phyloP scores from a whole-genome alignment of 2,113 vertebrate genomes.

The Theristicus caerulescens region DNA sequence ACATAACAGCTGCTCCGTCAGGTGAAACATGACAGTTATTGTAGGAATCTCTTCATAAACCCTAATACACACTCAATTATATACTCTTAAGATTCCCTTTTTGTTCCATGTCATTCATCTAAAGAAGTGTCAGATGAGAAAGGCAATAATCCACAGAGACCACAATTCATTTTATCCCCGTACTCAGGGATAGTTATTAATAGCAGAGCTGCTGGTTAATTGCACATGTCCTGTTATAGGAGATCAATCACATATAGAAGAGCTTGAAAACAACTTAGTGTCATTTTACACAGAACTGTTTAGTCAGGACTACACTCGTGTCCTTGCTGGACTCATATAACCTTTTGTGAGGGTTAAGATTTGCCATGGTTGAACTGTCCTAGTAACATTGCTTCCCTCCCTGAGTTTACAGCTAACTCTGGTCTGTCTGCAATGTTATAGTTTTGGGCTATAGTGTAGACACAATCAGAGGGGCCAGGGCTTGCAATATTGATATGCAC shows the following conservation, averaged over 20 bases:
- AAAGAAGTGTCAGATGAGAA: slow-evolving; percentile 67
- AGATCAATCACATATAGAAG: slow-evolving; percentile 47
- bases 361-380: neutral
- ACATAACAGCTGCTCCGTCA: slow-evolving; percentile 59
- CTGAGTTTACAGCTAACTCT: neutral
- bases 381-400: neutral
- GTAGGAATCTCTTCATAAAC: slow-evolving; percentile 64
- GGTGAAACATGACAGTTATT: slow-evolving; percentile 66
- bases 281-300: slow-evolving; percentile 16
- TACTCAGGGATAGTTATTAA: slow-evolving; percentile 64
- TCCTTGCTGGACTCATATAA: neutral
- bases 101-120: slow-evolving; percentile 65
- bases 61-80: slow-evolving; percentile 70
- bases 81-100: slow-evolving; percentile 67
- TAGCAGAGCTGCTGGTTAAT: slow-evolving; percentile 76
- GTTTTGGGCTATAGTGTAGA: neutral
- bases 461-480: neutral
- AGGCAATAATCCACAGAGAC: slow-evolving; percentile 60
- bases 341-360: neutral
- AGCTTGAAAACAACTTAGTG: slow-evolving; percentile 39
- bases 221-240: slow-evolving; percentile 67
- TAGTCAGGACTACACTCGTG: neutral
- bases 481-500: neutral
- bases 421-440: neutral
- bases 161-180: slow-evolving; percentile 62